Evolutionary conservation across 2,888 invertebrate genomes (phyloP).

Genomic region (Drosophila tanythrix): DNA sequence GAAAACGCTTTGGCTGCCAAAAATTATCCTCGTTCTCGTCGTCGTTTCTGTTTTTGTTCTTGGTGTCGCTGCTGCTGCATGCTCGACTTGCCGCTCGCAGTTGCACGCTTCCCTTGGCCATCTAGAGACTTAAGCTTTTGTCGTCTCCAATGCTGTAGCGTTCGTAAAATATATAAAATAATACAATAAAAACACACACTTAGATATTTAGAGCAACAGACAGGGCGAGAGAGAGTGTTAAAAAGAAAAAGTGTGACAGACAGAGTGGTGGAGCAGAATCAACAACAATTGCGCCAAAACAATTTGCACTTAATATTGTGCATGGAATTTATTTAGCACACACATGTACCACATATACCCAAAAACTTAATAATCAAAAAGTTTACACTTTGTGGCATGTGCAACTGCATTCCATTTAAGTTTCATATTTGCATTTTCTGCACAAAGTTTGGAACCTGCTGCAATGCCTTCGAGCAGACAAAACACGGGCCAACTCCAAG

Average conservation of each 20-base stretch:
- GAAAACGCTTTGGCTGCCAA: constrained; percentile 72
- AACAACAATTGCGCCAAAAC: constrained; percentile 70
- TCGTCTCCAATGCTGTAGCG: constrained; percentile 44
- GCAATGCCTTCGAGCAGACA: constrained; percentile 39
- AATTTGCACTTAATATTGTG: constrained; percentile 77
- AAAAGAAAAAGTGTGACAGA: constrained; percentile 4
- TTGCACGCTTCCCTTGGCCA: not conserved
- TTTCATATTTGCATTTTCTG: constrained; percentile 68
- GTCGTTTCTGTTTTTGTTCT: not conserved
- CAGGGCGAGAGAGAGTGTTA: not conserved
- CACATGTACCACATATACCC: constrained; percentile 22
- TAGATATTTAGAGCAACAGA: not conserved
- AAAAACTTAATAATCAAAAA: constrained; percentile 72
- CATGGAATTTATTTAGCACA: constrained; percentile 65
- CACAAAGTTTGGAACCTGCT: constrained; percentile 40
- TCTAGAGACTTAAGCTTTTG: constrained; percentile 47
- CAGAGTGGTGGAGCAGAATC: constrained; percentile 20
- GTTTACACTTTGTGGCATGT: constrained; percentile 67
- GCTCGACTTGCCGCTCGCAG: constrained; percentile 19
- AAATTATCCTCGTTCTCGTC: constrained; percentile 54
- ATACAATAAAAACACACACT: constrained; percentile 5
- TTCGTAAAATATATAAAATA: constrained; percentile 65
- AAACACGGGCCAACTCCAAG: constrained; percentile 9
- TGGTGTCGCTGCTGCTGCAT: constrained; percentile 12
- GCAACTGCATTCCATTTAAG: constrained; percentile 71